Evolutionary conservation across 2,797 vertebrate species (phyloP).

Genomic region (Enteromius thamalakanensis): DNA sequence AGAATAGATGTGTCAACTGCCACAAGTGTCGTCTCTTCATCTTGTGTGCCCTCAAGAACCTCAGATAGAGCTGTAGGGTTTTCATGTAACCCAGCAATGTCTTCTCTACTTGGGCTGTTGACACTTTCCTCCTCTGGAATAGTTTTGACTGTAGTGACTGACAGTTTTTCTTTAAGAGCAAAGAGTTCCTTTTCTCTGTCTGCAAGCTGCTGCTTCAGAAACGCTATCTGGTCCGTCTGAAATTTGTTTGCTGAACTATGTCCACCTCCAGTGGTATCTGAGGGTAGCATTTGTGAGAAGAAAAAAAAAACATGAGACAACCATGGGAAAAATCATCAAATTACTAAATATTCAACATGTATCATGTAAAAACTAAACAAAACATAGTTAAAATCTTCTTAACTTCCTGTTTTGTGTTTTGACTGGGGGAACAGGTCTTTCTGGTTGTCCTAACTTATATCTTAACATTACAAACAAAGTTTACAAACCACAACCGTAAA

Average conservation of each 20-base stretch:
- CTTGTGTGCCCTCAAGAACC: slow-evolving; percentile 65
- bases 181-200: slow-evolving; percentile 74
- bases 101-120: slow-evolving; percentile 51
- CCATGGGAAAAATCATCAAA: slow-evolving; percentile 9
- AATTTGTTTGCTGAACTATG: slow-evolving; percentile 19
- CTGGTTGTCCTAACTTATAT: background rate
- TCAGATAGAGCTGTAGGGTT: slow-evolving; percentile 55
- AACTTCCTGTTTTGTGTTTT: slow-evolving; percentile 23
- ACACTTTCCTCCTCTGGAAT: slow-evolving; percentile 54
- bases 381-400: background rate
- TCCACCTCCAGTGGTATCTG: slow-evolving; percentile 31
- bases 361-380: background rate
- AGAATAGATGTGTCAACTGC: slow-evolving; percentile 73
- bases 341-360: background rate
- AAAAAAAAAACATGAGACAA: slow-evolving; percentile 18
- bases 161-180: slow-evolving; percentile 66
- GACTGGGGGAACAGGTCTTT: background rate
- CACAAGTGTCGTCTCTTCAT: slow-evolving; percentile 77
- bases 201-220: slow-evolving; percentile 70
- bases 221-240: slow-evolving; percentile 60
- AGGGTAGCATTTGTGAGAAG: background rate
- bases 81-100: slow-evolving; percentile 24
- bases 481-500: background rate
- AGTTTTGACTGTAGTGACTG: slow-evolving; percentile 51
- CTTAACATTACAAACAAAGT: background rate